Percentiles rank a stretch among this genome's conserved stretches.
Evolutionary conservation across 1,140 invertebrate genomes (phyloP).

Genomic region (Vanessa atalanta): DNA sequence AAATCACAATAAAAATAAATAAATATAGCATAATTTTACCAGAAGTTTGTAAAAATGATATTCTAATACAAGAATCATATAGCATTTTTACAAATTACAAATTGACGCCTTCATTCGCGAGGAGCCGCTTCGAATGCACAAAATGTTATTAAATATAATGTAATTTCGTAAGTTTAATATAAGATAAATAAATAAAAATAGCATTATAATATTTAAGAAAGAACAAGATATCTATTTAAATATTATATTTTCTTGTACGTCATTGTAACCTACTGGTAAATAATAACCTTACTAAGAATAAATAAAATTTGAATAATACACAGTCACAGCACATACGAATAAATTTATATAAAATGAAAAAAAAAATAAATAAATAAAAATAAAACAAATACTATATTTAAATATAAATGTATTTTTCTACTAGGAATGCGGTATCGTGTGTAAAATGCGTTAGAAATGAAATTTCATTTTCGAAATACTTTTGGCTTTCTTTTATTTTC

Average conservation of each 20-base stretch:
- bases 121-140: slow-evolving; percentile 67
- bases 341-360: slow-evolving; percentile 30
- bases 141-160: slow-evolving; percentile 41
- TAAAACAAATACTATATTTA: slow-evolving; percentile 17
- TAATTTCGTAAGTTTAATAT: slow-evolving; percentile 37
- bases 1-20: slow-evolving; percentile 3
- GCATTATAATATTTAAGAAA: slow-evolving; percentile 31
- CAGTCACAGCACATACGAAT: slow-evolving; percentile 28
- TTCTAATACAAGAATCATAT: background rate
- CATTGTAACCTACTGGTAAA: slow-evolving; percentile 29
- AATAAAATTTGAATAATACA: slow-evolving; percentile 23
- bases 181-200: slow-evolving; percentile 35
- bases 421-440: slow-evolving; percentile 35
- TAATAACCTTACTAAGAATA: slow-evolving; percentile 19
- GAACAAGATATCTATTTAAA: slow-evolving; percentile 34
- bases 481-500: background rate
- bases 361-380: too few relatives aligned
- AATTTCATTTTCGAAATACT: background rate
- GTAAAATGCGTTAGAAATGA: slow-evolving; percentile 3
- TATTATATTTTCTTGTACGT: slow-evolving; percentile 31
- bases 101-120: slow-evolving; percentile 40
- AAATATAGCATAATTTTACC: background rate
- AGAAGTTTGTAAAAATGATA: slow-evolving; percentile 1
- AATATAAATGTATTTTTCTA: slow-evolving; percentile 42
- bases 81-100: slow-evolving; percentile 24